Conservation (phyloP, 2,113 vertebrate genomes). For the Dipodomys stephensi region DNA sequence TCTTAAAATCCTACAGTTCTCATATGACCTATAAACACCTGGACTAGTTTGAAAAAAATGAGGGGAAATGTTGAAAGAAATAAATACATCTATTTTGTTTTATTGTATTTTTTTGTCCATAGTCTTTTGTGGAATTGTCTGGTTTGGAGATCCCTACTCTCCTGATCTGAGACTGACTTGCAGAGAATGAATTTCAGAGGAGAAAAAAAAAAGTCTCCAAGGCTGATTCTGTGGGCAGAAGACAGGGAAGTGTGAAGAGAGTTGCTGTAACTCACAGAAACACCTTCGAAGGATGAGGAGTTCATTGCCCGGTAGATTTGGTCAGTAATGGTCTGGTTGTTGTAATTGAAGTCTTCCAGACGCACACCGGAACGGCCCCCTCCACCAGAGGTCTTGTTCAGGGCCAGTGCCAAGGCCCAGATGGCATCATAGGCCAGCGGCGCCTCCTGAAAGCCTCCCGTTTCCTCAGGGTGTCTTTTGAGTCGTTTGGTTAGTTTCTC, state of each 20-base stretch:
- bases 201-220: not conserved
- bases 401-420: slow-evolving; percentile 95
- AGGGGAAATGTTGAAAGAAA: not conserved
- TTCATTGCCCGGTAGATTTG: slow-evolving; percentile 98
- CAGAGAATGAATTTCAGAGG: not conserved
- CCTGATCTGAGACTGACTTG: not conserved
- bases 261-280: slow-evolving; percentile 90
- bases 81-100: not conserved
- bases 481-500: slow-evolving; percentile 93
- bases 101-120: not conserved
- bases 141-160: not conserved
- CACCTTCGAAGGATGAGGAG: slow-evolving; percentile 96
- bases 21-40: slow-evolving; percentile 32
- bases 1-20: slow-evolving; percentile 33
- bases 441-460: slow-evolving; percentile 96
- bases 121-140: not conserved
- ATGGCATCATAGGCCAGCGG: slow-evolving; percentile 96
- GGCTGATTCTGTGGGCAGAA: not conserved
- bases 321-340: slow-evolving; percentile 95
- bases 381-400: slow-evolving; percentile 95
- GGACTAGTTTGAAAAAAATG: not conserved
- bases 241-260: not conserved
- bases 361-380: slow-evolving; percentile 89
- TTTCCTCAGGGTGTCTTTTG: slow-evolving; percentile 94
- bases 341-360: slow-evolving; percentile 98